Evolutionary conservation across 2,888 invertebrate genomes (phyloP).

Genomic region (Pelosia muscerda): DNA sequence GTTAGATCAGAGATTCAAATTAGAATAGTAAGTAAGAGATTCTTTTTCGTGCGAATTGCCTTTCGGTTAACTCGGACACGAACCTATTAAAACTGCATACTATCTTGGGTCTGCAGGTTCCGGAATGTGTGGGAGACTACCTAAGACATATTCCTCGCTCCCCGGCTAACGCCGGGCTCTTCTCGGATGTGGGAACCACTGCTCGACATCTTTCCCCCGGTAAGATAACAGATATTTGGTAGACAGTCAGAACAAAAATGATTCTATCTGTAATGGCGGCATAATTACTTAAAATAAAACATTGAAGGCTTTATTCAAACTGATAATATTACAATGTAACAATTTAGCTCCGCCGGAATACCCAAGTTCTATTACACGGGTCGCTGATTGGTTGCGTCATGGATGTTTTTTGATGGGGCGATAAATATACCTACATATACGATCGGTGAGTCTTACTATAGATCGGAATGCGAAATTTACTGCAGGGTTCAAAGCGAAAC

Average conservation of each 20-base stretch:
- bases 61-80: too few relatives aligned
- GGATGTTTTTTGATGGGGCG: constrained; percentile 25
- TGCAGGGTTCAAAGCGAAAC: constrained; percentile 10
- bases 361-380: constrained; percentile 42
- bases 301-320: constrained; percentile 30
- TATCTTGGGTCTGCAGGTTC: too few relatives aligned
- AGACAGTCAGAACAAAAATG: not conserved
- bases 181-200: too few relatives aligned
- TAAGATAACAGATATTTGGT: too few relatives aligned
- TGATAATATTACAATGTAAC: constrained; percentile 28
- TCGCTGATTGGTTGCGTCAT: constrained; percentile 31
- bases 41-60: too few relatives aligned
- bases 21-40: too few relatives aligned
- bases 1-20: too few relatives aligned
- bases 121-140: too few relatives aligned
- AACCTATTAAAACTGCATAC: too few relatives aligned
- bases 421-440: constrained; percentile 26
- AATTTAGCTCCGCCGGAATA: constrained; percentile 34
- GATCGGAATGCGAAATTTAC: constrained; percentile 19
- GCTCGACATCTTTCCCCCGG: too few relatives aligned
- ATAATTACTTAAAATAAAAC: constrained; percentile 15
- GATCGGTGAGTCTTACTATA: constrained; percentile 17
- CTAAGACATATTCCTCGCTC: too few relatives aligned
- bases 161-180: too few relatives aligned
- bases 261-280: constrained; percentile 17